Percentiles rank a stretch among this genome's conserved stretches.
phyloP scores from a whole-genome alignment of 2,113 vertebrate genomes.

The Talpa occidentalis region DNA sequence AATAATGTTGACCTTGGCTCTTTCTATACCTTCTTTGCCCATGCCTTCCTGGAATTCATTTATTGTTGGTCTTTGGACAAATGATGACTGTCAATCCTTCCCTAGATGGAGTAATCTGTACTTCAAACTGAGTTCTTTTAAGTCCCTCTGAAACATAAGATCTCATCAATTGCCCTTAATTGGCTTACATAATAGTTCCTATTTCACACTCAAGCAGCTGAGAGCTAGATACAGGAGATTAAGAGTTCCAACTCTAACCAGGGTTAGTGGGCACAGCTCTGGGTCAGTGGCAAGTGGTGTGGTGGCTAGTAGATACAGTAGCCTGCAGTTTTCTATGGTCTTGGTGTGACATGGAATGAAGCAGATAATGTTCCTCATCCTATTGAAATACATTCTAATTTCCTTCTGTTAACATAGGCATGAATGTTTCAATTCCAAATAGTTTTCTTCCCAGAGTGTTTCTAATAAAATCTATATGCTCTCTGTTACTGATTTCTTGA shows the following conservation, averaged over 20 bases:
- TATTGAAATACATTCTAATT: conserved; percentile 41
- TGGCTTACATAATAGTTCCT: neutral
- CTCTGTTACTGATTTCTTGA: conserved; percentile 49
- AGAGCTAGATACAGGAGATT: neutral
- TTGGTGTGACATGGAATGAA: conserved; percentile 24
- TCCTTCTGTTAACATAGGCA: conserved; percentile 19
- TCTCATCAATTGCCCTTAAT: neutral
- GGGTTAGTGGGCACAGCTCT: neutral
- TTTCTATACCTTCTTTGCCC: neutral
- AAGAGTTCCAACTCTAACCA: neutral
- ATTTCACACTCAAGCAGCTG: neutral
- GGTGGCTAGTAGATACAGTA: neutral
- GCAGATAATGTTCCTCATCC: neutral
- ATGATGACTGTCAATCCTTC: neutral
- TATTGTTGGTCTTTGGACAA: neutral
- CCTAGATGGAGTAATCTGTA: neutral
- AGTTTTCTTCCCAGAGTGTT: conserved; percentile 33
- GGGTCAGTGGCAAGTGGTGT: neutral
- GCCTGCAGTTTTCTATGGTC: neutral
- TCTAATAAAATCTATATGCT: conserved; percentile 43
- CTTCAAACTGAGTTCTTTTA: neutral
- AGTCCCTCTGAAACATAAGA: neutral
- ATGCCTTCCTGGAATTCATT: neutral
- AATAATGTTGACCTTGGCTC: neutral
- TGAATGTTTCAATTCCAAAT: conserved; percentile 51